Percentiles rank a stretch among this genome's conserved stretches.
phyloP scores from a whole-genome alignment of 2,113 vertebrate genomes.

The Sus scrofa region DNA sequence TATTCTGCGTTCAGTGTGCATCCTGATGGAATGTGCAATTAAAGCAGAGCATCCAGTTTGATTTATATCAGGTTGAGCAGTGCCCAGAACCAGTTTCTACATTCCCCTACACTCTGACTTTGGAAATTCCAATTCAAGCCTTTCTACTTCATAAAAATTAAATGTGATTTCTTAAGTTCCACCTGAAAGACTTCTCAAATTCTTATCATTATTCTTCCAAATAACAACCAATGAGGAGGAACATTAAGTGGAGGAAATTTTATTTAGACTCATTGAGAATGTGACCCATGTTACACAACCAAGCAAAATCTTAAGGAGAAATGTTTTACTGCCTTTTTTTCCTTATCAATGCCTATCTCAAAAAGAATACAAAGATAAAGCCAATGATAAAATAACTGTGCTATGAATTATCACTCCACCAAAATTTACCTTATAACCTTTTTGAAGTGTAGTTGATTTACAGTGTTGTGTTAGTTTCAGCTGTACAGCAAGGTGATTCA shows the following conservation, averaged over 20 bases:
- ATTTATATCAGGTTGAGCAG: neutral
- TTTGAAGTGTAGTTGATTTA: neutral
- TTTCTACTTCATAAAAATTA: conserved; percentile 85
- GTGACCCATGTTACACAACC: conserved; percentile 65
- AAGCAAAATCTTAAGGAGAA: conserved; percentile 76
- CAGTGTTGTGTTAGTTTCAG: neutral
- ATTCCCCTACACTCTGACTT: conserved; percentile 19
- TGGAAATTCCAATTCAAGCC: conserved; percentile 69
- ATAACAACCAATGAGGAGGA: conserved; percentile 81
- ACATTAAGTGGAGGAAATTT: conserved; percentile 79
- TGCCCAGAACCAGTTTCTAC: conserved; percentile 2
- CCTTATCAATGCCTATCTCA: conserved; percentile 82
- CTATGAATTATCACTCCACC: neutral
- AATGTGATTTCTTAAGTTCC: conserved; percentile 83
- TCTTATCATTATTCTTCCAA: conserved; percentile 77
- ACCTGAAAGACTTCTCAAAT: conserved; percentile 81
- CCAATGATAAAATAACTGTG: neutral
- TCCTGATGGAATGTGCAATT: neutral
- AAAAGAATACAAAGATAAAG: conserved; percentile 80
- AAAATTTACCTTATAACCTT: neutral
- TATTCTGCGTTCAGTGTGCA: neutral
- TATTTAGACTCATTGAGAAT: conserved; percentile 72
- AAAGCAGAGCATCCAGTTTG: neutral
- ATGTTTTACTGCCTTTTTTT: conserved; percentile 78
- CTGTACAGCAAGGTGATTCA: neutral